Conservation (phyloP, 1,140 invertebrate genomes). For the Acromyrmex charruanus region DNA sequence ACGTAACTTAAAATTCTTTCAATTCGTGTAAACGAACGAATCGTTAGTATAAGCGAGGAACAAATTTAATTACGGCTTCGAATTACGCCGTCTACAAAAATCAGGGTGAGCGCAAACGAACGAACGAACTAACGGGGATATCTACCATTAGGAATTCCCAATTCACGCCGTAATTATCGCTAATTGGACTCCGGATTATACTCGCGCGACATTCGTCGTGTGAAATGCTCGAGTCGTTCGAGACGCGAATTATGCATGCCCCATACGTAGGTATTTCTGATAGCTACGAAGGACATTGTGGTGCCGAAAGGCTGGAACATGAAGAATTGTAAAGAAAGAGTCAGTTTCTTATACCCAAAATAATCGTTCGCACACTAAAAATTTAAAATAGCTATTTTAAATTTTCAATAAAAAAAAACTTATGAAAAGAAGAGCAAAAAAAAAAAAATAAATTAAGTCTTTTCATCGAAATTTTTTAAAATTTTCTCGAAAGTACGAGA, state of each 20-base stretch:
- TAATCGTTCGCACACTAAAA: not conserved
- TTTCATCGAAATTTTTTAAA: not conserved
- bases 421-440: too few relatives aligned
- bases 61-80: slow-evolving; percentile 73
- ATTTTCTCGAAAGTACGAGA: not conserved
- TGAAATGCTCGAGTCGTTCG: slow-evolving; percentile 76
- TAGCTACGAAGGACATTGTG: not conserved
- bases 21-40: not conserved
- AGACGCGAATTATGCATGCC: slow-evolving; percentile 73
- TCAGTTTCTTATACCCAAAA: not conserved
- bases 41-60: slow-evolving; percentile 60
- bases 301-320: not conserved
- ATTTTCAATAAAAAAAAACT: too few relatives aligned
- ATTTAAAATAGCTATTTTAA: not conserved
- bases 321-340: not conserved
- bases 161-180: slow-evolving; percentile 82
- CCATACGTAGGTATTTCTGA: slow-evolving; percentile 34
- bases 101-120: slow-evolving; percentile 28
- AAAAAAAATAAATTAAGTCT: not conserved
- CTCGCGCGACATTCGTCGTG: slow-evolving; percentile 72
- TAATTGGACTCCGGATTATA: slow-evolving; percentile 83
- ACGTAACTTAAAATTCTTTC: not conserved
- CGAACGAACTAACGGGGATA: slow-evolving; percentile 40
- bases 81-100: slow-evolving; percentile 79
- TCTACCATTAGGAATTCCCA: slow-evolving; percentile 80